Base-by-base conservation (phyloP, 2,888 invertebrate genomes). In the Dasypolia templi region DNA sequence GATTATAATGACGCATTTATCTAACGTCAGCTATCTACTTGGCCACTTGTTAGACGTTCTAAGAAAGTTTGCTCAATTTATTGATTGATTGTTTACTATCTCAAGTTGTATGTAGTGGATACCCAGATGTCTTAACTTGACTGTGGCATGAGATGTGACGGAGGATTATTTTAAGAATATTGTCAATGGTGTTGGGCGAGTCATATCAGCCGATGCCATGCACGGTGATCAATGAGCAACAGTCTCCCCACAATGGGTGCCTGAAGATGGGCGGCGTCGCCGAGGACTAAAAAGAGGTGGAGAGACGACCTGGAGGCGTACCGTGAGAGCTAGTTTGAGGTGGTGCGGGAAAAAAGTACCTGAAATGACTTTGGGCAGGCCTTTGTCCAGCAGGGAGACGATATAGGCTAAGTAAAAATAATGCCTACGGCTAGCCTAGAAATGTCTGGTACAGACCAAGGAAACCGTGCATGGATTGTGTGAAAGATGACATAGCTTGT, bases 31-130 rank as follows among this genome's bases (percentile, higher is more conserved):
- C n/a, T 0, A 12, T 56, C 46, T 46, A 4, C 44, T 22, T 56
- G 32, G 26, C 32, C 17, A 72, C n/a, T 39, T 58, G 19, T n/a
- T 55, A 17, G n/a, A 26, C 29, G 19, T 58, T 26, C 19, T n/a
- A 29, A 72, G 29, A 58, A 72, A 58, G 58, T 58, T 32, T 42
- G 14, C 14, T 49, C 49, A 72, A 49, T 49, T 32, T n/a, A 58
- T 72, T 58, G 49, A 58, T 29, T n/a, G n/a, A 19, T 49, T 14
- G 14, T 26, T 49, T 4, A 49, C 32, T n/a, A 17, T 19, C 0
- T 11, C 14, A 49, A 53, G 26, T 19, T 53, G 22, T 22, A 29
- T 44, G 6, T 2, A 62, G 12, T 2, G 4, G 0, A 29, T 29
- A 44, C 14, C 5, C 14, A 11, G 51, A 51, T 12, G 12, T 51